Evolutionary conservation across 92 coral and sea anemone species (phyloP), one percentile per base, ranked within the genome.

Genomic region (Virgularia gustaviana): DNA sequence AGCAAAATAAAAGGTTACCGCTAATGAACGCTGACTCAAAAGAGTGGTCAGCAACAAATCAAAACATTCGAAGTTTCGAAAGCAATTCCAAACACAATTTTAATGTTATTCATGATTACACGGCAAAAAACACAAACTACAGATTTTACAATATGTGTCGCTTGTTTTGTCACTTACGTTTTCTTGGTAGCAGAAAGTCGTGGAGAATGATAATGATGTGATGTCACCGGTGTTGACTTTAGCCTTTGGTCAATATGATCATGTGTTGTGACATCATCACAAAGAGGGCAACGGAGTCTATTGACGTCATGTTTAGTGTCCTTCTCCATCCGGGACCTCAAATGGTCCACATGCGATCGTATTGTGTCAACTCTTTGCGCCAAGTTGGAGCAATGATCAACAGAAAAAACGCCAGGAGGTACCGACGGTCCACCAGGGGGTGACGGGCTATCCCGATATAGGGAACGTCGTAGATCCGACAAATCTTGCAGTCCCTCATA

Each of bases 301-400:
- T 47, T 39, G 30, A 15, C 38, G 39, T 33, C 42, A 43, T 30
- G 77, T 20, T 72, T 28, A 15, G 45, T 43, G 71, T 43, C 70
- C 24, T 73, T 85, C 52, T 72, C 76, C 44, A 64, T 74, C 37
- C 74, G 58, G 36, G 34, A 78, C 30, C 85, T 81, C 16, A 90
- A 63, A 2, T 87, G 86, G 49, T 81, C 85, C 1, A 94, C 79
- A n/a, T n/a, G n/a, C n/a, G n/a, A n/a, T n/a, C n/a, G n/a, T n/a
- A n/a, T n/a, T n/a, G n/a, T n/a, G n/a, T n/a, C n/a, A n/a, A n/a
- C n/a, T 68, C 89, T 88, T 32, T 73, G 73, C 0, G 88, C 84
- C 28, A 94, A 60, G 37, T 79, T 90, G 42, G 81, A 88, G 0
- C 89, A 65, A 7, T 89, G 90, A n/a, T 29, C 75, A 65, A 76